Percentiles rank a stretch among this genome's conserved stretches.
phyloP scores from a whole-genome alignment of 1,140 invertebrate genomes.

The Thereuonema tuberculata region DNA sequence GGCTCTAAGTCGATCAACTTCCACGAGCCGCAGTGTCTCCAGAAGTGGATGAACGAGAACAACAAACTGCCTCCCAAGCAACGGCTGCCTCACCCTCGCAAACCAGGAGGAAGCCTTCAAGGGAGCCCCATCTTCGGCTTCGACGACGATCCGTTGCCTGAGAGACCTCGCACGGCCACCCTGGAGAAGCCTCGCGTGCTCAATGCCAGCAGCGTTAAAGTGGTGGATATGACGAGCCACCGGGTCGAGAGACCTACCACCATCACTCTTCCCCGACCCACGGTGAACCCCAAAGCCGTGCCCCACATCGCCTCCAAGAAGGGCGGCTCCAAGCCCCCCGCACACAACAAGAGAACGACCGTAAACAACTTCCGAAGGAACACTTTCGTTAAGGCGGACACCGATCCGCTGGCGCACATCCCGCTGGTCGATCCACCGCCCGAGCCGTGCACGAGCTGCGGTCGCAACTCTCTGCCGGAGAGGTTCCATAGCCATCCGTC shows the following conservation, averaged over 20 bases:
- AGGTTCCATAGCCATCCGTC: conserved; percentile 44
- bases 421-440: conserved; percentile 25
- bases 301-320: conserved; percentile 1
- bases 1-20: conserved; percentile 53
- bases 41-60: conserved; percentile 57
- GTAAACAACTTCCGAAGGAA: conserved; percentile 10
- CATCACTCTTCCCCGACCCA: conserved; percentile 13
- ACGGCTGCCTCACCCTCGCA: conserved; percentile 30
- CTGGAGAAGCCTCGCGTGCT: conserved; percentile 41
- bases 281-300: conserved; percentile 1
- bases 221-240: conserved; percentile 41
- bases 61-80: conserved; percentile 43
- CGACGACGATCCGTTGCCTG: background rate
- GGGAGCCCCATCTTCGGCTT: background rate
- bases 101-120: background rate
- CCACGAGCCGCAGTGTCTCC: conserved; percentile 61
- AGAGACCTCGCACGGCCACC: conserved; percentile 41
- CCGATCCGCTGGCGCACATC: background rate
- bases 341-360: conserved; percentile 14
- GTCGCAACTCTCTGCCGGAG: conserved; percentile 40
- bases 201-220: conserved; percentile 36
- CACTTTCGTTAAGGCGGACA: conserved; percentile 7
- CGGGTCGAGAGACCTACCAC: conserved; percentile 14
- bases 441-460: conserved; percentile 42
- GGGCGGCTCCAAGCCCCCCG: conserved; percentile 9